Evolutionary conservation across 2,888 invertebrate species (phyloP), one percentile per base, ranked within the genome.

Genomic region (Epiblema foenella): DNA sequence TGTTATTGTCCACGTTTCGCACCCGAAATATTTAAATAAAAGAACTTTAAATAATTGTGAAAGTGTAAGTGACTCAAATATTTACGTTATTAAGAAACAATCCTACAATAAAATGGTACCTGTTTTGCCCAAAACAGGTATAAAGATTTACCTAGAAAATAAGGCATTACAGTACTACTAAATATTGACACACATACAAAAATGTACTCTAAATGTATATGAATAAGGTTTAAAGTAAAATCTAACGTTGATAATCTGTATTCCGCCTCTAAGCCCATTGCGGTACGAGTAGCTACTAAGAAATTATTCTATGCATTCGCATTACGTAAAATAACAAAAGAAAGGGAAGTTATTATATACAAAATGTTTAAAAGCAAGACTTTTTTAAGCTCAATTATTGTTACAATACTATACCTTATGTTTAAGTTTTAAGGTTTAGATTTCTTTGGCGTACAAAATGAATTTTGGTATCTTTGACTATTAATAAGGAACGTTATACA

Each of bases 31-130:
- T n/a, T n/a, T n/a, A n/a, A n/a, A n/a, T n/a, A n/a, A n/a, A n/a
- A n/a, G n/a, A n/a, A n/a, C n/a, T n/a, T n/a, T n/a, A n/a, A n/a
- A n/a, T n/a, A n/a, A n/a, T 49, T 15, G 15, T 15, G 52, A 63
- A 63, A 63, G 63, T 52, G 63, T 7, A 63, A 63, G 51, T 52
- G 63, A 63, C 18, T 51, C 63, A 63, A 63, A 52, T 52, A 39
- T 63, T 63, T 52, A 51, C 62, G 18, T 24, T 10, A 62, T 49
- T 49, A 62, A 63, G 18, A 15, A 60, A 60, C 18, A 8, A 17
- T 9, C 51, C 24, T 18, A 2, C 33, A 15, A 9, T 29, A 56
- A 62, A 62, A 37, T 17, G 15, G 4, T 59, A 11, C 59, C 29
- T 17, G 33, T 39, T 52, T 52, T 51, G 1, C 12, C 63, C 7